These are phyloP conservation scores for Lithophane socia DNA, from an alignment of 2,888 invertebrate genomes.

Conservation along the genomic window DNA sequence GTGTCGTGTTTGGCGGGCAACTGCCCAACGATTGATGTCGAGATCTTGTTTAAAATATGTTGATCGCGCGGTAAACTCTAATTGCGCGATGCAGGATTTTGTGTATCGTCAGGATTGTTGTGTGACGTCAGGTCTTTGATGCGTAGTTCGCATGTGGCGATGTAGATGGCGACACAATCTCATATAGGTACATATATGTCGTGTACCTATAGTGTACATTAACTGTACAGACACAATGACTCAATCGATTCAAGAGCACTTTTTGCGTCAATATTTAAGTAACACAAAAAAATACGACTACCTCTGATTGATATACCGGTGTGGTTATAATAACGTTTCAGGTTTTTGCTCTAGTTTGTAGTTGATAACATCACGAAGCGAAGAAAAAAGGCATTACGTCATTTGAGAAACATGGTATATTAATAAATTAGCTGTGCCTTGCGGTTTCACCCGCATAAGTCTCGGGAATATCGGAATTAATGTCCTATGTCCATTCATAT, in stretches of 20 bases:
- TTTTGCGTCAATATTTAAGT: slow-evolving; percentile 35
- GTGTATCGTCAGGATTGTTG: too few relatives aligned
- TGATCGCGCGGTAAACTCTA: too few relatives aligned
- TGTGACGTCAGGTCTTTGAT: too few relatives aligned
- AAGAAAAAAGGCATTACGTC: slow-evolving; percentile 23
- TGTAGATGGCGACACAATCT: too few relatives aligned
- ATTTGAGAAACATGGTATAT: slow-evolving; percentile 23
- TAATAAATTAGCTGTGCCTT: not conserved
- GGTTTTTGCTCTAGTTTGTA: slow-evolving; percentile 43
- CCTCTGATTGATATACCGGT: slow-evolving; percentile 43
- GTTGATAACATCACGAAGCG: not conserved
- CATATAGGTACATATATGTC: not conserved
- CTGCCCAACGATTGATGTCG: too few relatives aligned
- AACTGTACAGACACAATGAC: slow-evolving; percentile 19
- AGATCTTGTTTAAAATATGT: too few relatives aligned
- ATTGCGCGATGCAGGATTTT: too few relatives aligned
- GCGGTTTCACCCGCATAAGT: too few relatives aligned
- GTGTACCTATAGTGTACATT: not conserved
- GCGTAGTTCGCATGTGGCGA: too few relatives aligned
- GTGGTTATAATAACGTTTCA: not conserved
- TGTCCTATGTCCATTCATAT: too few relatives aligned
- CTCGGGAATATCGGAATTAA: too few relatives aligned
- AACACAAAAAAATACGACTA: slow-evolving; percentile 19
- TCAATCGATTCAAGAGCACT: slow-evolving; percentile 48
- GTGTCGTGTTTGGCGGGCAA: too few relatives aligned